phyloP scores from a whole-genome alignment of 2,797 vertebrate species.

The Vespertilio murinus region DNA sequence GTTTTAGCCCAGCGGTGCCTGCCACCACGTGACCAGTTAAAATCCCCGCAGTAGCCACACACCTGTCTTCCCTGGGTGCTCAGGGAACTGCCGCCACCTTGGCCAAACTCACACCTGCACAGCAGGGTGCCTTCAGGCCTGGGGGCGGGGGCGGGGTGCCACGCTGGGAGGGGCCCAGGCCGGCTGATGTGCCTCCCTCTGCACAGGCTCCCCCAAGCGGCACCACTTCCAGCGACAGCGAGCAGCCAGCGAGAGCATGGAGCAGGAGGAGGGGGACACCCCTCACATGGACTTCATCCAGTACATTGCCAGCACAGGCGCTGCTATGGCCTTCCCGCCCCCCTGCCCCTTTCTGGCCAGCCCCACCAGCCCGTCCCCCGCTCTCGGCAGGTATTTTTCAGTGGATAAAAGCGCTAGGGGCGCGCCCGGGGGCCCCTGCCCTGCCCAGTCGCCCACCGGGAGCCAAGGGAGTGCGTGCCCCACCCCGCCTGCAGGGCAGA shows the following conservation, averaged over 20 bases:
- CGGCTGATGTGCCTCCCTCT: not conserved
- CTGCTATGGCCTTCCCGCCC: constrained; percentile 85
- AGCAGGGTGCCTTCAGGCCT: not conserved
- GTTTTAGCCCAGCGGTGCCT: not conserved
- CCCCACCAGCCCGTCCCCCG: constrained; percentile 91
- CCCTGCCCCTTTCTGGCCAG: constrained; percentile 88
- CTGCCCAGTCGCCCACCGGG: not conserved
- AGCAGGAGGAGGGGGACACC: constrained; percentile 90
- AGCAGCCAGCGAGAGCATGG: constrained; percentile 97
- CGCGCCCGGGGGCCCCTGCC: constrained; percentile 65
- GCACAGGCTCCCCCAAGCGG: constrained; percentile 92
- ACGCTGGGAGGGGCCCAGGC: not conserved
- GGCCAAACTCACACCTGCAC: not conserved
- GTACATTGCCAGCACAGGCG: constrained; percentile 93
- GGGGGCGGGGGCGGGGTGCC: not conserved
- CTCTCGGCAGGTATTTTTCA: constrained; percentile 99
- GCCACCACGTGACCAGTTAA: not conserved
- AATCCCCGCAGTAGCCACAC: not conserved
- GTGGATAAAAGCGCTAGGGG: constrained; percentile 81
- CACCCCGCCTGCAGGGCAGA: not conserved
- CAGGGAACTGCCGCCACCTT: not conserved
- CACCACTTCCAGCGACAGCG: constrained; percentile 98
- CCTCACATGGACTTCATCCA: constrained; percentile 94
- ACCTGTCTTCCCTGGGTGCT: no score
- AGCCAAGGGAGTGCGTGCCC: constrained; percentile 24